A percentile compares a stretch with the other conserved stretches of the same genome.
These are phyloP conservation scores for Erpobdella octoculata DNA, from an alignment of 2,888 invertebrate genomes.

Conservation along the genomic window DNA sequence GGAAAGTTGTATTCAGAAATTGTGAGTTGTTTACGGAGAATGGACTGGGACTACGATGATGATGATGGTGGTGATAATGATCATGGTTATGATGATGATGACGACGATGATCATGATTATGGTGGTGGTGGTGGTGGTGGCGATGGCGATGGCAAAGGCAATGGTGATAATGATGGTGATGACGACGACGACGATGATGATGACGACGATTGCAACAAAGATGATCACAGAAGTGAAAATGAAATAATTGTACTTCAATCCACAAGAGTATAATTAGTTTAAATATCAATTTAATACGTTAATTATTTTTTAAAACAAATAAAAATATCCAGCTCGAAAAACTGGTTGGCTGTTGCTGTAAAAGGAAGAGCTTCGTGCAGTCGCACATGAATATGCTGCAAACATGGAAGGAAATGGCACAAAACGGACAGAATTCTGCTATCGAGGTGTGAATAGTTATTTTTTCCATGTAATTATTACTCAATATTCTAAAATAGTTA, in stretches of 20 bases:
- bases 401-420: conserved; percentile 65
- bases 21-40: too few relatives aligned
- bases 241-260: not conserved
- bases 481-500: too few relatives aligned
- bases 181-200: conserved; percentile 1
- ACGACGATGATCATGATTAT: too few relatives aligned
- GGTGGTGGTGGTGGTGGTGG: too few relatives aligned
- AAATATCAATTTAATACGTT: not conserved
- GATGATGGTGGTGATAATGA: conserved; percentile 1
- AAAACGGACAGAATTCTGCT: conserved; percentile 59
- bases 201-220: not conserved
- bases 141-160: too few relatives aligned
- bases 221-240: not conserved
- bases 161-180: not conserved
- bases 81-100: too few relatives aligned
- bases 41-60: not conserved
- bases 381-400: conserved; percentile 64
- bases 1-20: too few relatives aligned
- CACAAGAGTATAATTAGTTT: too few relatives aligned
- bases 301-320: too few relatives aligned
- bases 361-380: conserved; percentile 65
- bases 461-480: not conserved
- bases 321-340: conserved; percentile 52
- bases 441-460: conserved; percentile 47
- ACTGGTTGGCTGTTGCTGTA: conserved; percentile 64